These are phyloP conservation scores for Salmo trutta DNA, from an alignment of 2,797 vertebrate genomes.

Conservation along the genomic window DNA sequence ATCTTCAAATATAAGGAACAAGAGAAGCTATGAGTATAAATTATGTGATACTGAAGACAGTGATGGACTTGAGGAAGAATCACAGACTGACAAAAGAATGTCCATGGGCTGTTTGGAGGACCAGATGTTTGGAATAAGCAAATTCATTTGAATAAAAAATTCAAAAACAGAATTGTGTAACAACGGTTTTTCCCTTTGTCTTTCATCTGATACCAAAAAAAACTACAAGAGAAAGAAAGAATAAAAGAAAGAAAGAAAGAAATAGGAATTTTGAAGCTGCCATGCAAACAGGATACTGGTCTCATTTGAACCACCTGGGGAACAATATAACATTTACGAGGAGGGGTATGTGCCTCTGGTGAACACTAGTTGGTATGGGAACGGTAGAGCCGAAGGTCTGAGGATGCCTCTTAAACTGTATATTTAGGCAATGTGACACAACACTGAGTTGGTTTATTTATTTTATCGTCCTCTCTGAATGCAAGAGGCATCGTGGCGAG, in stretches of 20 bases:
- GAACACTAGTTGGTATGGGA: conserved; percentile 42
- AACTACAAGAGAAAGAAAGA: conserved; percentile 7
- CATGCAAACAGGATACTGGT: conserved; percentile 79
- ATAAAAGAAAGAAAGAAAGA: conserved; percentile 5
- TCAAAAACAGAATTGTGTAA: conserved; percentile 79
- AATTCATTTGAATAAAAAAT: conserved; percentile 74
- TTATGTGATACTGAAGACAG: neutral
- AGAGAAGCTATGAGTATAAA: conserved; percentile 67
- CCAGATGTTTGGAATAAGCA: conserved; percentile 81
- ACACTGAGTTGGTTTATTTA: conserved; percentile 46
- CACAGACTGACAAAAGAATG: conserved; percentile 22
- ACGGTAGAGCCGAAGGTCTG: neutral
- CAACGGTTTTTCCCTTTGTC: conserved; percentile 67
- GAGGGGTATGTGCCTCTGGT: conserved; percentile 69
- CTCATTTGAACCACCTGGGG: conserved; percentile 83
- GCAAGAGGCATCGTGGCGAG: conserved; percentile 43
- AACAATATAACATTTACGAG: conserved; percentile 51
- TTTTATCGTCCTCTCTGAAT: conserved; percentile 55
- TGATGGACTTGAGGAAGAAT: neutral
- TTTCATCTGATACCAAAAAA: conserved; percentile 27
- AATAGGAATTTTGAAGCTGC: conserved; percentile 73
- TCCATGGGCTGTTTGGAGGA: conserved; percentile 71
- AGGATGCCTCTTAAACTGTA: conserved; percentile 49
- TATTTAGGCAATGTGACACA: conserved; percentile 56
- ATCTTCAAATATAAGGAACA: conserved; percentile 48